phyloP scores from a whole-genome alignment of 2,113 vertebrate species.

The Monopterus albus region DNA sequence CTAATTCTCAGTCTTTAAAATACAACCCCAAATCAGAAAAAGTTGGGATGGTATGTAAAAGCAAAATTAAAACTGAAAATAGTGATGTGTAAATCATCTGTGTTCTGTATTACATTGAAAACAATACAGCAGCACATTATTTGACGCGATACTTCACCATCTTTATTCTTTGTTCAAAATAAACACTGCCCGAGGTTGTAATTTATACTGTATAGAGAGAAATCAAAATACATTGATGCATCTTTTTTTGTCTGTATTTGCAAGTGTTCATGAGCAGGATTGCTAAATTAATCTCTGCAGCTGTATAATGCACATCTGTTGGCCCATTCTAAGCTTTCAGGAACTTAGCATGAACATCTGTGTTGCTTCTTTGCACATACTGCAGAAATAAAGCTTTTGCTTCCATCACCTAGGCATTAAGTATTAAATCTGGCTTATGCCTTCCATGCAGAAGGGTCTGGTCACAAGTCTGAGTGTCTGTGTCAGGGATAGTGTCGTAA shows the following conservation, averaged over 20 bases:
- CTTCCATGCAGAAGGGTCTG: slow-evolving; percentile 37
- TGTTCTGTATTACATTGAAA: too few species aligned
- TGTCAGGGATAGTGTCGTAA: slow-evolving; percentile 53
- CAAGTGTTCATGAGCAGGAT: background rate
- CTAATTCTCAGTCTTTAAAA: background rate
- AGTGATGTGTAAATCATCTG: too few species aligned
- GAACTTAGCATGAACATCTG: slow-evolving; percentile 39
- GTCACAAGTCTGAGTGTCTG: slow-evolving; percentile 56
- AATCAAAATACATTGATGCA: too few species aligned
- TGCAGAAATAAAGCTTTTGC: slow-evolving; percentile 43
- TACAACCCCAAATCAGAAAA: too few species aligned
- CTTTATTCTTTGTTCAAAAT: too few species aligned
- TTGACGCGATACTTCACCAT: too few species aligned
- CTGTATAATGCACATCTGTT: slow-evolving; percentile 40
- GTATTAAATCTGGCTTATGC: slow-evolving; percentile 69
- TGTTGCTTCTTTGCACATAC: slow-evolving; percentile 30
- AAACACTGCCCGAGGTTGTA: too few species aligned
- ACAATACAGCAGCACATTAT: too few species aligned
- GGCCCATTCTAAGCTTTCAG: slow-evolving; percentile 28
- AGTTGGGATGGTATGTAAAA: too few species aligned
- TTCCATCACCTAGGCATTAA: slow-evolving; percentile 61
- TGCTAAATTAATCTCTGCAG: slow-evolving; percentile 5
- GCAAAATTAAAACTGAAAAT: too few species aligned
- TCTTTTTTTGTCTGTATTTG: background rate
- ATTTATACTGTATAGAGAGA: too few species aligned